Conservation (phyloP, 1,140 invertebrate genomes). For the Leptopilina clavipes region DNA sequence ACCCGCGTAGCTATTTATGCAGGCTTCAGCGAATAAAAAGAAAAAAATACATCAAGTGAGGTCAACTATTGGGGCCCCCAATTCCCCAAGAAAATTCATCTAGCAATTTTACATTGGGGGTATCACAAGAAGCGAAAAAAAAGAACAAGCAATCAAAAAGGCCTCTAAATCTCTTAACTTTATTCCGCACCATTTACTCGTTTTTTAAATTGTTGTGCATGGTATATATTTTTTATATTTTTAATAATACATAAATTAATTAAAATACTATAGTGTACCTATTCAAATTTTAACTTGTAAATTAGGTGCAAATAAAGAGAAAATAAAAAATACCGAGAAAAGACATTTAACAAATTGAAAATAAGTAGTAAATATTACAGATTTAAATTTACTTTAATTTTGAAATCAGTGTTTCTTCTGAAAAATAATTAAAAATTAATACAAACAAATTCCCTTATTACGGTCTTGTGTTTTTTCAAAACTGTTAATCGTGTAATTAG, state of each 20-base stretch:
- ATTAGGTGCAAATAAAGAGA: not conserved
- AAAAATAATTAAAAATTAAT: too few species aligned
- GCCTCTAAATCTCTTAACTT: conserved; percentile 46
- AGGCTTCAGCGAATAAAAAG: conserved; percentile 76
- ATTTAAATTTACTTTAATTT: not conserved
- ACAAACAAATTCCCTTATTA: too few species aligned
- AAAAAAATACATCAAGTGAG: conserved; percentile 73
- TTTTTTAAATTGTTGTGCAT: conserved; percentile 15
- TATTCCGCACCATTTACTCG: conserved; percentile 48
- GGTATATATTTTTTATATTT: not conserved
- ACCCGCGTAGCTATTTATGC: conserved; percentile 84
- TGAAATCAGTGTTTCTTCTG: not conserved
- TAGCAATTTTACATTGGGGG: conserved; percentile 35
- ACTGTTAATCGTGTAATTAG: conserved; percentile 13
- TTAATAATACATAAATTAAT: too few species aligned
- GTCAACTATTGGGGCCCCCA: conserved; percentile 55
- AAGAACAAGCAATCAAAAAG: conserved; percentile 51
- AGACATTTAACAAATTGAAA: not conserved
- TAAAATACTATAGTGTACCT: too few species aligned
- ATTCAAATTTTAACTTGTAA: too few species aligned
- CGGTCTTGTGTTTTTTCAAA: not conserved
- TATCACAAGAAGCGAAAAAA: conserved; percentile 53
- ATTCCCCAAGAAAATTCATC: conserved; percentile 41
- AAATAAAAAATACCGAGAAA: not conserved
- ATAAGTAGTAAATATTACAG: not conserved